Evolutionary conservation across 2,113 vertebrate species (phyloP), one percentile per base, ranked within the genome.

Genomic region (Malurus melanocephalus): DNA sequence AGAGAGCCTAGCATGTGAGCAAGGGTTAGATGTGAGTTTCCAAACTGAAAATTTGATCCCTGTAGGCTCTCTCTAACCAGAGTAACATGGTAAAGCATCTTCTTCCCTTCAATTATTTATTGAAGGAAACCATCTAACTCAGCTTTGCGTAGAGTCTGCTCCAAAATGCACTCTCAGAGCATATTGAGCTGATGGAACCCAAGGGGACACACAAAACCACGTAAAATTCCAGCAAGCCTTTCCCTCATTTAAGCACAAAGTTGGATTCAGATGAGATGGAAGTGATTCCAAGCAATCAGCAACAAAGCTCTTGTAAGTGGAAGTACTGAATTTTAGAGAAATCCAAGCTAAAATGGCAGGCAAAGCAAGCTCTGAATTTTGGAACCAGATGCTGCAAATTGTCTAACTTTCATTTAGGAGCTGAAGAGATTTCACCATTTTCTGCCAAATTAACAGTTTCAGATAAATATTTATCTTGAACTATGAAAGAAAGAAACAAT

Each of bases 181-280:
- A 3, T 0, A n/a, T 0, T 8, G 7, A 64, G 40, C n/a, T 49
- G 46, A 40, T 0, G 19, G 52, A 71, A 20, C 22, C 51, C 65
- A 46, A 38, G 40, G 43, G 17, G 26, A 48, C 13, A 49, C 18
- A 22, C 15, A 4, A 2, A 77, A 7, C 2, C 19, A 9, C 3
- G 33, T 7, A n/a, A 68, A 80, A 87, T 7, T n/a, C 33, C 45
- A 46, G 23, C 16, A 69, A 66, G 13, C 5, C 7, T 62, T 57
- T 55, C 26, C 15, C 11, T 33, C 33, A 43, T 23, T 81, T 51
- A 67, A 60, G 11, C 4, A 28, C 22, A 6, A 55, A 20, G 3
- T 6, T n/a, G 16, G 53, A 79, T 56, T 72, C 46, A 53, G 67
- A 32, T n/a, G 19, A 82, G 33, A 60, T 5, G 7, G 28, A 72